Evolutionary conservation across 2,797 vertebrate genomes (phyloP).

Genomic region (Parauchenoglanis ngamensis): DNA sequence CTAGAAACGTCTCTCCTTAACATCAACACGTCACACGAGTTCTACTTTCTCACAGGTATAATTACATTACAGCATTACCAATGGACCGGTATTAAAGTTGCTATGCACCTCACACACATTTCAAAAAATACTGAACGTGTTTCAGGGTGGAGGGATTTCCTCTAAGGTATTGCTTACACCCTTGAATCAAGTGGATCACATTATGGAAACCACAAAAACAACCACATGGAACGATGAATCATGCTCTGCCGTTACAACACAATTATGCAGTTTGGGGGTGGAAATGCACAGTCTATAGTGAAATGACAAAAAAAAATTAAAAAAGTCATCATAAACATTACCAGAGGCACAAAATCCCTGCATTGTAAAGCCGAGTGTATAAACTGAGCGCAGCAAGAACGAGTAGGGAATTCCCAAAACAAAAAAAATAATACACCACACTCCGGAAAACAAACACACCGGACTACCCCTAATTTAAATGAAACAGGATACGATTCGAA

Average conservation of each 20-base stretch:
- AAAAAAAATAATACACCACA: not conserved
- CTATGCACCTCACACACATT: no score
- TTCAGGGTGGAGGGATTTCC: not conserved
- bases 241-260: conserved; percentile 7
- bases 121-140: not conserved
- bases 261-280: conserved; percentile 4
- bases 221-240: not conserved
- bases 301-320: not conserved
- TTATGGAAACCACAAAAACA: not conserved
- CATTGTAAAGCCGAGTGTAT: not conserved
- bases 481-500: not conserved
- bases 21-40: no score
- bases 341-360: not conserved
- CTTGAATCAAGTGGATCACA: not conserved
- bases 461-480: not conserved
- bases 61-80: not conserved
- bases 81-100: no score
- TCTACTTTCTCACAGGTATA: not conserved
- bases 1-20: not conserved
- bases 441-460: not conserved
- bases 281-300: conserved; percentile 15
- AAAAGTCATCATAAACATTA: not conserved
- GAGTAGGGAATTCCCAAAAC: not conserved
- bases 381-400: not conserved
- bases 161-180: not conserved